Conservation (phyloP, 2,888 invertebrate genomes). For the Clivina fossor region DNA sequence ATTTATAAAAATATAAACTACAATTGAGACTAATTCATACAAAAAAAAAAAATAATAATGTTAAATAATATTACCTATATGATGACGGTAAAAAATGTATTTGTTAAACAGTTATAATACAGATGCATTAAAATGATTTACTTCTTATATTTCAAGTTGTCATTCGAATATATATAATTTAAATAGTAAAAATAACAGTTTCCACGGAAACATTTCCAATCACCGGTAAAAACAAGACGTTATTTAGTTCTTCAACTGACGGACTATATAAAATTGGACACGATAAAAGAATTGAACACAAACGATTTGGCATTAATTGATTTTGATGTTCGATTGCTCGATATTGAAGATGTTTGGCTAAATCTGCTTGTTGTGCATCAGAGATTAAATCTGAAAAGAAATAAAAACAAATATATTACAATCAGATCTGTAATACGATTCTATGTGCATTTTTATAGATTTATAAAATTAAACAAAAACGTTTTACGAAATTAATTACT, state of each 20-base stretch:
- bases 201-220: constrained; percentile 52
- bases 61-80: no score
- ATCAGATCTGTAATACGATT: constrained; percentile 44
- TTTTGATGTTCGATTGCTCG: constrained; percentile 39
- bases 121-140: no score
- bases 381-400: constrained; percentile 48
- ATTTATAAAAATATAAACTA: no score
- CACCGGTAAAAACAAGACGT: constrained; percentile 50
- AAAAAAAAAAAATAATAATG: no score
- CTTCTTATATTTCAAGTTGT: no score
- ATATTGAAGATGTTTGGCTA: constrained; percentile 41
- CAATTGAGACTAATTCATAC: no score
- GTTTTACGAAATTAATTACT: no score
- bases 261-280: constrained; percentile 47
- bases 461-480: no score
- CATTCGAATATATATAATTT: no score
- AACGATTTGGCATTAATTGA: constrained; percentile 13
- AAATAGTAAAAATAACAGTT: constrained; percentile 52
- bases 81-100: no score
- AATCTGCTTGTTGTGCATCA: constrained; percentile 42
- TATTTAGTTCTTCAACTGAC: constrained; percentile 45
- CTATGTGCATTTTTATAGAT: background rate
- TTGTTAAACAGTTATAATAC: no score
- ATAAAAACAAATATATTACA: no score
- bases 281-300: constrained; percentile 42